Conservation (phyloP, 2,888 invertebrate genomes). For the Hanleya hanleyi region DNA sequence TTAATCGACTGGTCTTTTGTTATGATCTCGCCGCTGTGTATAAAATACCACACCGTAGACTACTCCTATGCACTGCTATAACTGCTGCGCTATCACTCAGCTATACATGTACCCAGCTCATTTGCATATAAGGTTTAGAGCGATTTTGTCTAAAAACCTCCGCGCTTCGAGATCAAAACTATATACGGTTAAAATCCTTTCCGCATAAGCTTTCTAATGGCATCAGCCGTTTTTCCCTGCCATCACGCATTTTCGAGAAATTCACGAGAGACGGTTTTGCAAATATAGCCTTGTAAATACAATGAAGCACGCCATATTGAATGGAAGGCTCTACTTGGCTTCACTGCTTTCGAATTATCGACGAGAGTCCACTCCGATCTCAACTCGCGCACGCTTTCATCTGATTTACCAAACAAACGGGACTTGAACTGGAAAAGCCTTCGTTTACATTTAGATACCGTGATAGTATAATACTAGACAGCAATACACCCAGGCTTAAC, state of each 20-base stretch:
- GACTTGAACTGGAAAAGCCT: too few species aligned
- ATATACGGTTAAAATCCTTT: background rate
- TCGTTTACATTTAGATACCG: too few species aligned
- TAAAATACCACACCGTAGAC: background rate
- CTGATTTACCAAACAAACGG: too few species aligned
- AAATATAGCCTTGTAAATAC: background rate
- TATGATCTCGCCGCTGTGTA: too few species aligned
- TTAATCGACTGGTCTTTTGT: background rate
- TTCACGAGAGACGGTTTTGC: background rate
- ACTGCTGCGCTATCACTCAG: too few species aligned
- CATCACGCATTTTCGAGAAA: background rate
- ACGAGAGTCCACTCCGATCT: too few species aligned
- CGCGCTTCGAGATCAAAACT: background rate
- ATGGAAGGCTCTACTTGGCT: too few species aligned
- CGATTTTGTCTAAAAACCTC: background rate
- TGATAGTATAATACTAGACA: too few species aligned
- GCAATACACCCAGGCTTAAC: too few species aligned
- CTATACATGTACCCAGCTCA: slow-evolving; percentile 6
- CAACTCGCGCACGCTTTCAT: too few species aligned
- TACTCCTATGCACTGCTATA: too few species aligned
- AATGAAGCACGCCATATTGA: background rate
- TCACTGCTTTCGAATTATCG: too few species aligned
- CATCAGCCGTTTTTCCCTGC: background rate
- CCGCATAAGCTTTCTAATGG: background rate
- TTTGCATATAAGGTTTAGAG: slow-evolving; percentile 3